A percentile compares a stretch with the other conserved stretches of the same genome.
phyloP scores from a whole-genome alignment of 2,113 vertebrate genomes.

The Clarias batrachus region DNA sequence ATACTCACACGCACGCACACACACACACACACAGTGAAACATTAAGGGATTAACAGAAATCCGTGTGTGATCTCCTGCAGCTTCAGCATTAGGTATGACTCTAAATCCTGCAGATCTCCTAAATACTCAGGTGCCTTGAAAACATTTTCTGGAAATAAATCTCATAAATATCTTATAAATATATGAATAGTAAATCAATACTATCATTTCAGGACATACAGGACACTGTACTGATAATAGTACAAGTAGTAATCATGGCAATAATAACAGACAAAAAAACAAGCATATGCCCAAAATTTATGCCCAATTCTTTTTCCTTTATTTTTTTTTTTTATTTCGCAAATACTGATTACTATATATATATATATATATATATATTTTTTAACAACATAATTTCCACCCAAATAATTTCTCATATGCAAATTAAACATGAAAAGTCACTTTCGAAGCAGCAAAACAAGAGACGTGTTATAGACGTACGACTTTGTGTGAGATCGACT shows the following conservation, averaged over 20 bases:
- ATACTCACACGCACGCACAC: conserved; percentile 21
- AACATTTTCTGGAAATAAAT: neutral
- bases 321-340: neutral
- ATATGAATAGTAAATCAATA: neutral
- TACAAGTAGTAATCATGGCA: neutral
- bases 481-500: neutral
- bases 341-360: neutral
- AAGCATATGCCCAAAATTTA: neutral
- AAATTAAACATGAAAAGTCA: neutral
- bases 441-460: neutral
- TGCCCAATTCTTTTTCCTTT: neutral
- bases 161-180: neutral
- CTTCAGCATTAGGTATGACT: neutral
- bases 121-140: neutral
- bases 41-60: conserved; percentile 30
- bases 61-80: conserved; percentile 4
- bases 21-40: neutral
- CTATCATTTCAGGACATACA: neutral
- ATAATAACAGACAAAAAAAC: neutral
- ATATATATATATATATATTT: neutral
- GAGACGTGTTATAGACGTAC: neutral
- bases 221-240: neutral
- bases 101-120: conserved; percentile 1
- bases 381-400: no score
- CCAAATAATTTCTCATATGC: neutral